A percentile compares a stretch with the other conserved stretches of the same genome.
phyloP scores from a whole-genome alignment of 2,113 vertebrate species.

The Oriolus oriolus region DNA sequence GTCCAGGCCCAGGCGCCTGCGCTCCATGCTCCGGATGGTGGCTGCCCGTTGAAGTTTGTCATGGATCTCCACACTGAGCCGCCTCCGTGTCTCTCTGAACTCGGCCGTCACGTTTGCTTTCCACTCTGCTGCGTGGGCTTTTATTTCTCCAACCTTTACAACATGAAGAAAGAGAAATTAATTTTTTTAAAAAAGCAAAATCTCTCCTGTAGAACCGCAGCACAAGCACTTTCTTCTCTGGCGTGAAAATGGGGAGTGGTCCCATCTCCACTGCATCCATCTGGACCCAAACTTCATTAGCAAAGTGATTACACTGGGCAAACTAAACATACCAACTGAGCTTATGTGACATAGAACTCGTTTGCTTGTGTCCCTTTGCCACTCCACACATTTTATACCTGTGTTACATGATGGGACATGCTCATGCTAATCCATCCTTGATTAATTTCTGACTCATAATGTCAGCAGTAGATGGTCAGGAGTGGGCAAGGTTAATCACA shows the following conservation, averaged over 20 bases:
- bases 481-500: neutral
- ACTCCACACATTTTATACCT: neutral
- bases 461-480: neutral
- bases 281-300: neutral
- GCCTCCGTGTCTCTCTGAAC: constrained; percentile 90
- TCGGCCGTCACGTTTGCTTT: constrained; percentile 94
- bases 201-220: neutral
- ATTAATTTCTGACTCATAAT: neutral
- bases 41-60: constrained; percentile 96
- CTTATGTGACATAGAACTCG: neutral
- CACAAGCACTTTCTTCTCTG: neutral
- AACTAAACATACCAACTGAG: neutral
- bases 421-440: neutral
- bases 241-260: neutral
- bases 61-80: constrained; percentile 93
- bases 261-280: neutral
- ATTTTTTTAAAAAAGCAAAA: neutral
- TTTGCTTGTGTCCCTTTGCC: neutral
- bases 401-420: neutral
- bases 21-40: constrained; percentile 97
- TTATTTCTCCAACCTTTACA: constrained; percentile 90
- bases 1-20: constrained; percentile 89
- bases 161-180: neutral
- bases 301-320: neutral
- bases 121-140: constrained; percentile 95